Evolutionary conservation across 2,113 vertebrate genomes (phyloP), one percentile per base, ranked within the genome.

Genomic region (Apteryx mantelli): DNA sequence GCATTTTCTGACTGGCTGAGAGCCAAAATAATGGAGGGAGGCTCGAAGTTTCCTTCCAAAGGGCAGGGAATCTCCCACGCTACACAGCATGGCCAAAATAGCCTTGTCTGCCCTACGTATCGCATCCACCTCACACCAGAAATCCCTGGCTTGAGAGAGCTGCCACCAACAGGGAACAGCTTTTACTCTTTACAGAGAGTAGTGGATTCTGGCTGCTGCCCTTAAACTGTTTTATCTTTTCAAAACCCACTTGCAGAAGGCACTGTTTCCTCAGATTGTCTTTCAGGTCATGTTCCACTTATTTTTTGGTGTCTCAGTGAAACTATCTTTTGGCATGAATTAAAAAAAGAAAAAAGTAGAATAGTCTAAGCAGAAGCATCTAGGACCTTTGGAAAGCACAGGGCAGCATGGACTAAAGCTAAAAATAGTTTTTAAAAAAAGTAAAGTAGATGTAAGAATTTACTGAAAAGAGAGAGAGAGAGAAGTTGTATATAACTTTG

Each of bases 391-490:
- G 32, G 68, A 80, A 75, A 44, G 53, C 15, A 32, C 9, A 24
- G 2, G 3, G 24, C 52, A 77, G 44, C 56, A 22, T 80, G 63
- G 63, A 79, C 16, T 48, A 87, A 55, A 80, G 40, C 46, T 34
- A 36, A 38, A 36, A 19, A 5, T 21, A 21, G 28, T 30, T 30
- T 56, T 56, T 56, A 1, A 1, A 5, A 3, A 8, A 1, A 2
- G 3, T 34, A 5, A 34, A 66, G 18, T 4, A 34, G 28, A 9
- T 58, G 13, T 55, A 42, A 48, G 48, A 42, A 28, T 20, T 38
- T 15, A 11, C 7, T 68, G 21, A 25, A 50, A 30, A 56, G 28
- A 30, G 55, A 56, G 53, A 26, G 53, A 26, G 46, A 68, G 46
- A 48, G 40, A 36, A 4, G 4, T 53, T 32, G 15, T 56, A 44